Conservation (phyloP, 2,113 vertebrate genomes). For the Chinchilla lanigera region DNA sequence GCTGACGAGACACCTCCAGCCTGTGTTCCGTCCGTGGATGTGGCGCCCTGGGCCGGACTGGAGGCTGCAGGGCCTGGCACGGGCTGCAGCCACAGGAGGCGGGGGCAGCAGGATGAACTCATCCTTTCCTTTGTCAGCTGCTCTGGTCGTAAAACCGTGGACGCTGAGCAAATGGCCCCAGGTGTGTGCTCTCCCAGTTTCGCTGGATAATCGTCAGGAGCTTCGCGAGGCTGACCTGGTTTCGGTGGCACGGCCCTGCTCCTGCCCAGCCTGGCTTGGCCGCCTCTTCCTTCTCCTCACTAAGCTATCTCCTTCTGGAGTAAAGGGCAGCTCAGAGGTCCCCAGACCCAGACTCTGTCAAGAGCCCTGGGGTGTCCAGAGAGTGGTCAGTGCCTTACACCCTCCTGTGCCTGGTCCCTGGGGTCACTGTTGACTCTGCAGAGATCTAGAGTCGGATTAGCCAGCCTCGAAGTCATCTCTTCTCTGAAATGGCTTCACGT, state of each 20-base stretch:
- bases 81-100: background rate
- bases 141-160: conserved; percentile 64
- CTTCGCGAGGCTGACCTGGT: conserved; percentile 68
- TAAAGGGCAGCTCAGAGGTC: background rate
- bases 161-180: conserved; percentile 56
- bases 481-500: background rate
- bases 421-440: background rate
- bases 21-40: background rate
- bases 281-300: background rate
- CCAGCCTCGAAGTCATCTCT: too few species aligned
- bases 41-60: background rate
- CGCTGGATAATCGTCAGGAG: background rate
- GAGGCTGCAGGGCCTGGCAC: background rate
- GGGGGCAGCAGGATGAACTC: conserved; percentile 54
- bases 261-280: background rate
- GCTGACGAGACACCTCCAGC: background rate
- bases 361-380: background rate
- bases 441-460: background rate
- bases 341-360: background rate
- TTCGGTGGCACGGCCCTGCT: background rate
- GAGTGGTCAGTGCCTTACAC: background rate
- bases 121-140: conserved; percentile 32
- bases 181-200: conserved; percentile 64
- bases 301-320: background rate
- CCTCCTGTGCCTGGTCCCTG: background rate